A percentile compares a stretch with the other conserved stretches of the same genome.
Conservation (phyloP, 2,888 invertebrate genomes). For the Chymomyza procnemis region DNA sequence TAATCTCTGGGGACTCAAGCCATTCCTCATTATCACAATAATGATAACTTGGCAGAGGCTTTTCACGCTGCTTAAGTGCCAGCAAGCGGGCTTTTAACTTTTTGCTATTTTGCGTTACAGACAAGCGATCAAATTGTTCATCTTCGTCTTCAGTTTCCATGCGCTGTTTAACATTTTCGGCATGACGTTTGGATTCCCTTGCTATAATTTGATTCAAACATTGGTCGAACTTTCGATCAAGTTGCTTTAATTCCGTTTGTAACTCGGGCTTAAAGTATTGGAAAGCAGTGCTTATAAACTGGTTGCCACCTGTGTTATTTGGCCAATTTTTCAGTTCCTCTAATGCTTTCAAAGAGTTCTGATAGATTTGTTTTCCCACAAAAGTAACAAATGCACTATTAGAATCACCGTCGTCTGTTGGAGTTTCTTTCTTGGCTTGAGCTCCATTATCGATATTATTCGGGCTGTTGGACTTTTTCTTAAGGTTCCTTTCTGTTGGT, state of each 20-base stretch:
- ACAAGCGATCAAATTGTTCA: slow-evolving; percentile 36
- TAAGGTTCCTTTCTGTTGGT: too few species aligned
- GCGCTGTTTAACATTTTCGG: slow-evolving; percentile 42
- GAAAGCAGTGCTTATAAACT: slow-evolving; percentile 31
- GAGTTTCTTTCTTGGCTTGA: too few species aligned
- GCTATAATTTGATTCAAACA: slow-evolving; percentile 27
- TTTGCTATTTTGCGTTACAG: slow-evolving; percentile 25
- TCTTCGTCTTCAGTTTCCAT: slow-evolving; percentile 50
- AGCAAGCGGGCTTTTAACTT: too few species aligned
- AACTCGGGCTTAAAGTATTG: slow-evolving; percentile 27
- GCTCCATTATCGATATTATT: too few species aligned
- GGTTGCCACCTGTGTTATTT: slow-evolving; percentile 3
- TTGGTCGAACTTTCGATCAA: slow-evolving; percentile 40
- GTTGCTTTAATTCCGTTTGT: slow-evolving; percentile 5
- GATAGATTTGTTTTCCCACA: slow-evolving; percentile 1
- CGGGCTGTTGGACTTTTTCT: too few species aligned
- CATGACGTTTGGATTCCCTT: slow-evolving; percentile 31
- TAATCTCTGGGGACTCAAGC: too few species aligned
- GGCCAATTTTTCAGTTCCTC: slow-evolving; percentile 37
- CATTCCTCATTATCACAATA: too few species aligned
- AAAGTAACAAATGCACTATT: background rate
- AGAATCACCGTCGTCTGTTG: background rate
- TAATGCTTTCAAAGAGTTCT: slow-evolving; percentile 28
- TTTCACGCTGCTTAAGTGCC: too few species aligned
- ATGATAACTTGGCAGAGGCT: too few species aligned